These are phyloP conservation scores for Sebastes ruberrimus DNA, from an alignment of 2,797 vertebrate genomes.

Conservation along the genomic window DNA sequence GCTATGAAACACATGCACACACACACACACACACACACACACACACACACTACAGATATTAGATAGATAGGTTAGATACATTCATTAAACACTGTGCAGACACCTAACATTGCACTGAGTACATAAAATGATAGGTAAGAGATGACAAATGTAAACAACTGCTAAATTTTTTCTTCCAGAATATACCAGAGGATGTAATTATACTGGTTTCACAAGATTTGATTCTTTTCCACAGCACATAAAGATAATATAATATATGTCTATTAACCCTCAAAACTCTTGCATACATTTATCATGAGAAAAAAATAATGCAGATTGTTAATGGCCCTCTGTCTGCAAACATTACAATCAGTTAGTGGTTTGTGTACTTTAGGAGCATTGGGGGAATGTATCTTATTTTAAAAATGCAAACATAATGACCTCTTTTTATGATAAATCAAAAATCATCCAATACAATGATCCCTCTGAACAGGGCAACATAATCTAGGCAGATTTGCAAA, in stretches of 20 bases:
- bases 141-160: background rate
- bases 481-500: background rate
- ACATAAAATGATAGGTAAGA: background rate
- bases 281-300: background rate
- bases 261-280: background rate
- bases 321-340: background rate
- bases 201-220: background rate
- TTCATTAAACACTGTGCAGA: background rate
- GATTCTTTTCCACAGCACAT: background rate
- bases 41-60: background rate
- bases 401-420: background rate
- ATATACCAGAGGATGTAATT: background rate
- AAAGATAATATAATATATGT: background rate
- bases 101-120: background rate
- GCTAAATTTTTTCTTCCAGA: too few species aligned
- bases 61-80: too few species aligned
- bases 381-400: background rate
- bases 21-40: background rate
- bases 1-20: background rate
- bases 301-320: background rate
- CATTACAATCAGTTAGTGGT: background rate
- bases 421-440: background rate
- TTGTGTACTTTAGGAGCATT: background rate
- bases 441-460: background rate
- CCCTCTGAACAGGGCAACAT: background rate